phyloP scores from a whole-genome alignment of 2,888 invertebrate genomes.

The Leucophenga maculata region DNA sequence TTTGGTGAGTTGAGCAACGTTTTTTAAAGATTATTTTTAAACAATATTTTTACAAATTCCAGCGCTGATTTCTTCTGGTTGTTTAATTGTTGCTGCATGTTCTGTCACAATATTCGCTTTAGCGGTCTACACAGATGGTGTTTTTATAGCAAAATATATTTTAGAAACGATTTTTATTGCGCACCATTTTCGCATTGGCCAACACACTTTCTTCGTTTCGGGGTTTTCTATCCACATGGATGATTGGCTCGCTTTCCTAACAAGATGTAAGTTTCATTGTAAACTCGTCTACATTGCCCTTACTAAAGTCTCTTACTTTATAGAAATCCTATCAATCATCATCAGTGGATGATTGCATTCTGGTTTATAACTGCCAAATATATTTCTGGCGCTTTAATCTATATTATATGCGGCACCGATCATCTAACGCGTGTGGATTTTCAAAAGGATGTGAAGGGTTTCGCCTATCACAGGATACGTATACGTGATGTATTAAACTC shows the following conservation, averaged over 20 bases:
- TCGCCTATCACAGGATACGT: slow-evolving; percentile 71
- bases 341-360: slow-evolving; percentile 87
- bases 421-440: no score
- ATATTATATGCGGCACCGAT: slow-evolving; percentile 77
- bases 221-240: slow-evolving; percentile 85
- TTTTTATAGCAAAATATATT: slow-evolving; percentile 88
- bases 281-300: neutral
- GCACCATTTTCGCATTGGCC: slow-evolving; percentile 91
- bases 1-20: slow-evolving; percentile 74
- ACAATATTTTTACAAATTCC: slow-evolving; percentile 38
- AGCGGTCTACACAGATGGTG: slow-evolving; percentile 87
- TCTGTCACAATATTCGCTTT: slow-evolving; percentile 85
- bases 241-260: slow-evolving; percentile 85
- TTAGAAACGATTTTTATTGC: slow-evolving; percentile 91
- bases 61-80: slow-evolving; percentile 78
- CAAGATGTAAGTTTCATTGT: slow-evolving; percentile 75
- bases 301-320: slow-evolving; percentile 39
- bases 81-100: slow-evolving; percentile 82
- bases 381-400: slow-evolving; percentile 77
- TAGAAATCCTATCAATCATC: slow-evolving; percentile 83
- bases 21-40: neutral
- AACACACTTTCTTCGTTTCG: slow-evolving; percentile 88
- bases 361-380: slow-evolving; percentile 84
- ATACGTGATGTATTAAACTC: no score
- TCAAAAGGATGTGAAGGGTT: no score